Evolutionary conservation across 1,140 invertebrate genomes (phyloP), one percentile per base, ranked within the genome.

Genomic region (Lepidurus apus): DNA sequence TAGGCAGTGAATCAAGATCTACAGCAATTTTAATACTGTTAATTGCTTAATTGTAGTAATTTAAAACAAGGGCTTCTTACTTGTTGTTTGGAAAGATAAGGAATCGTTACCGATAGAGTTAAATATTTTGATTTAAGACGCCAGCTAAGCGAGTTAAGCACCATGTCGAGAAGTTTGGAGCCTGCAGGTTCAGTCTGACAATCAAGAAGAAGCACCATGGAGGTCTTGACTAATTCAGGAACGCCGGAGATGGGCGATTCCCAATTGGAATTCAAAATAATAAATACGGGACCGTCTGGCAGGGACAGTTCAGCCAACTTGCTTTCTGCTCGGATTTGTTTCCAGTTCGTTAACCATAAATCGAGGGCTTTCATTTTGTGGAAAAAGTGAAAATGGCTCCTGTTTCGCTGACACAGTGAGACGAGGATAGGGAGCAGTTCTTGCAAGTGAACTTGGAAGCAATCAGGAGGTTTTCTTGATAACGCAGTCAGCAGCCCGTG

Each of bases 111-210:
- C 17, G 53, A 65, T 65, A 65, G 10, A n/a, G 53, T 65, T 21
- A 65, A 21, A 21, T 65, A 65, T 65, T 65, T 65, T 13, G 53
- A 65, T 17, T 65, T 65, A 7, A 65, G 53, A n/a, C 53, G 53
- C 53, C 53, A 65, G 21, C 53, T 65, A 21, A 65, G 53, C 53
- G 53, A 65, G 21, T 65, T 65, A 7, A 65, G 53, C 53, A 65
- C 53, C n/a, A 65, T 65, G n/a, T 65, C n/a, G n/a, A 65, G 53
- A 13, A 65, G 53, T 7, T 17, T 65, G 17, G 9, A 17, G 53
- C 53, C 53, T n/a, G 53, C 53, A 17, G 7, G n/a, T 21, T 65
- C 53, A n/a, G 53, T 65, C 13, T 65, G 53, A 21, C 53, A 65
- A 65, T 65, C 9, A 13, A 65, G 53, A 8, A 65, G 53, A 13